A percentile compares a stretch with the other conserved stretches of the same genome.
These are phyloP conservation scores for Cinclus cinclus DNA, from an alignment of 2,113 vertebrate species.

Conservation along the genomic window DNA sequence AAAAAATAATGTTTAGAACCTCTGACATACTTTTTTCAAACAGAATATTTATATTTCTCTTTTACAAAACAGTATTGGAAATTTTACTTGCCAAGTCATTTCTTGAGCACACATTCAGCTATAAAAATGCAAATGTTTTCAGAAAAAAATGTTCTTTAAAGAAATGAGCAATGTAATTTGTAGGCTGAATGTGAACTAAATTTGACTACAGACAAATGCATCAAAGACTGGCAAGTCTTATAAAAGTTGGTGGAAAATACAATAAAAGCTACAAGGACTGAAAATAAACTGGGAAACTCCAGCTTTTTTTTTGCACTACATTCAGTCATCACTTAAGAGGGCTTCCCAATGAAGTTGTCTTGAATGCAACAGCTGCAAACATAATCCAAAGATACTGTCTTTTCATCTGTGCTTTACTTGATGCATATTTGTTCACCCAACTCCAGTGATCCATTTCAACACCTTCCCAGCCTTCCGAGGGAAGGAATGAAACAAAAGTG, in stretches of 20 bases:
- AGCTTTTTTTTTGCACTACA: neutral
- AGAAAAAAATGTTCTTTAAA: neutral
- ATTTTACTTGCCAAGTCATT: neutral
- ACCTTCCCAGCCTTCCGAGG: neutral
- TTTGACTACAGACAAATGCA: neutral
- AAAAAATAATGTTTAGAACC: neutral
- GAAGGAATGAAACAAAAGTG: neutral
- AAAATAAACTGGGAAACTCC: neutral
- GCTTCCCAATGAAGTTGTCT: neutral
- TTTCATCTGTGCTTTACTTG: neutral
- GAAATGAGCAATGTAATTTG: neutral
- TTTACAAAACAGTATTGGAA: neutral
- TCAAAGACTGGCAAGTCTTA: neutral
- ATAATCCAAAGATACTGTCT: neutral
- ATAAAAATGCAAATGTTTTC: neutral
- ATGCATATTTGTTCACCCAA: neutral
- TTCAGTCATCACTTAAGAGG: neutral
- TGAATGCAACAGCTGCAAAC: constrained; percentile 14
- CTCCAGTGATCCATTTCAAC: neutral
- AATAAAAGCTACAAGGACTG: neutral
- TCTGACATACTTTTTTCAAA: neutral
- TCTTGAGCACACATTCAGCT: neutral
- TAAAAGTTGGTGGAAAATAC: neutral
- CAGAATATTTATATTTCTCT: neutral
- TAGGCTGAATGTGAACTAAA: neutral